Percentiles rank a stretch among this genome's conserved stretches.
Evolutionary conservation across 2,888 invertebrate genomes (phyloP).

Genomic region (Dermolepida albohirtum): DNA sequence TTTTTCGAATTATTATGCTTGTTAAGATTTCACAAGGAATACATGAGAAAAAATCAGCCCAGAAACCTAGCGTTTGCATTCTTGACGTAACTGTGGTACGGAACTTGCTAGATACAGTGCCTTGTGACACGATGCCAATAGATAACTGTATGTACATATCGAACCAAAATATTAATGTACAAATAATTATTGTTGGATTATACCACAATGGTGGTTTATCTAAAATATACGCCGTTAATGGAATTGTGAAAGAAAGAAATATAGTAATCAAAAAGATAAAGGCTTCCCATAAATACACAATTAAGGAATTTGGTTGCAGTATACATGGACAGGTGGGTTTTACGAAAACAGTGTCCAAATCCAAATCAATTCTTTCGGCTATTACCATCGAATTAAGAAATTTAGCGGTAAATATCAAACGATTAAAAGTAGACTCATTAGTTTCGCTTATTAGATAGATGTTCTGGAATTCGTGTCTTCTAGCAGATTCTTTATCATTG

Average conservation of each 20-base stretch:
- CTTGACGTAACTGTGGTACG: conserved; percentile 14
- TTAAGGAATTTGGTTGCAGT: conserved; percentile 38
- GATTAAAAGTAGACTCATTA: conserved; percentile 28
- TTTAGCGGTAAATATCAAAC: conserved; percentile 34
- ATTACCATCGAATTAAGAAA: conserved; percentile 37
- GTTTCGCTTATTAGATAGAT: conserved; percentile 41
- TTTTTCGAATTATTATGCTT: conserved; percentile 5
- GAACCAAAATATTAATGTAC: conserved; percentile 33
- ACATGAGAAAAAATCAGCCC: conserved; percentile 39
- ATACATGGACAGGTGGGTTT: conserved; percentile 42
- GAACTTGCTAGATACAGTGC: conserved; percentile 13
- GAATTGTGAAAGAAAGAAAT: conserved; percentile 31
- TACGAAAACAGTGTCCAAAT: conserved; percentile 42
- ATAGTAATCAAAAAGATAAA: conserved; percentile 29
- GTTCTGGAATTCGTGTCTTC: conserved; percentile 41
- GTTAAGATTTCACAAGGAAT: conserved; percentile 37
- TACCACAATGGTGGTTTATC: conserved; percentile 29
- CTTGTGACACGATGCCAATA: conserved; percentile 34
- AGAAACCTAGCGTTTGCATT: conserved; percentile 30
- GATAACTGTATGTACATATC: conserved; percentile 42
- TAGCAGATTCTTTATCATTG: conserved; percentile 26
- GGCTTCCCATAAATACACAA: conserved; percentile 39
- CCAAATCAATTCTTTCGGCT: conserved; percentile 39
- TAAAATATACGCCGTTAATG: conserved; percentile 26
- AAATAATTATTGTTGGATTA: background rate